These are phyloP conservation scores for Chrysomallon squamiferum DNA, from an alignment of 1,140 invertebrate species.

Conservation along the genomic window DNA sequence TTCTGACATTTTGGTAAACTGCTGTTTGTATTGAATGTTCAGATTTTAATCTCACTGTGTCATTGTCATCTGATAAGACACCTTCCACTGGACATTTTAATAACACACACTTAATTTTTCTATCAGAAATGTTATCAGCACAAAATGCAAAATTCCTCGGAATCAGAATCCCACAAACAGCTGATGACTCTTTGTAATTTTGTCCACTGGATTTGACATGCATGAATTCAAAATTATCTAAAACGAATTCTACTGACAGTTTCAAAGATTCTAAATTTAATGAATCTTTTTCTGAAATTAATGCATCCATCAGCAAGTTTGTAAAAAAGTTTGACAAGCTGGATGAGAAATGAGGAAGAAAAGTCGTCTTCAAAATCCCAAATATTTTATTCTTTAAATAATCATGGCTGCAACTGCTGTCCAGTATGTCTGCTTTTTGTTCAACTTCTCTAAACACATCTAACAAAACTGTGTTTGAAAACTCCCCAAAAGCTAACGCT, in stretches of 20 bases:
- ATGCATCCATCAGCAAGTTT: too few relatives aligned
- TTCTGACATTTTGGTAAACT: neutral
- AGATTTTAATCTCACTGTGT: neutral
- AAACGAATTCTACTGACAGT: neutral
- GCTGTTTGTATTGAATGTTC: neutral
- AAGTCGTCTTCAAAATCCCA: too few relatives aligned
- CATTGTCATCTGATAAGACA: neutral
- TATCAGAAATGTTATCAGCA: neutral
- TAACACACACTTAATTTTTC: constrained; percentile 4
- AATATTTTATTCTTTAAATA: too few relatives aligned
- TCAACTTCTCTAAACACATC: too few relatives aligned
- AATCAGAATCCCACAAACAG: constrained; percentile 1
- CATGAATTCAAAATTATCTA: constrained; percentile 5
- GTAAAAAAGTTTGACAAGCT: too few relatives aligned
- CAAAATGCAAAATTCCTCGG: constrained; percentile 4
- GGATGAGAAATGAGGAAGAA: too few relatives aligned
- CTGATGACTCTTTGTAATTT: neutral
- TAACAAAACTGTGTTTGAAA: too few relatives aligned
- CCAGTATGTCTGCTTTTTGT: too few relatives aligned
- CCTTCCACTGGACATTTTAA: constrained; percentile 9
- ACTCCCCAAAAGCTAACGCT: too few relatives aligned
- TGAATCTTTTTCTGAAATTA: too few relatives aligned
- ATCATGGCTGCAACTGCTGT: too few relatives aligned
- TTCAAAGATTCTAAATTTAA: neutral
- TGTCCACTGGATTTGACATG: neutral